phyloP scores from a whole-genome alignment of 2,113 vertebrate species.

The Sminthopsis crassicaudata region DNA sequence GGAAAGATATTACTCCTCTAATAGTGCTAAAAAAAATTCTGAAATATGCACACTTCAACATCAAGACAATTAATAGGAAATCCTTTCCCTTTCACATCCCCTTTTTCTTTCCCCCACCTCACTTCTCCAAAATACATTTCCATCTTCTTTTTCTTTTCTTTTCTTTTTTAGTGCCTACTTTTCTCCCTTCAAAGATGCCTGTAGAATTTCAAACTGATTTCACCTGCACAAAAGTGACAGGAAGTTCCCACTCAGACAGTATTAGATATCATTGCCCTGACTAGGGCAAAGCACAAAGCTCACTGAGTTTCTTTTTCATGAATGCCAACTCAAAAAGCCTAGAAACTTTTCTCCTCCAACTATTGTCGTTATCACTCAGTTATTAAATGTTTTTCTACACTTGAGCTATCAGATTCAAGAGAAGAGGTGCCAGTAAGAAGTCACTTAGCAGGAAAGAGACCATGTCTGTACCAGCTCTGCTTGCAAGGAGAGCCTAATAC shows the following conservation, averaged over 20 bases:
- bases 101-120: background rate
- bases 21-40: background rate
- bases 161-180: background rate
- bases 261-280: background rate
- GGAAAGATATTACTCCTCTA: background rate
- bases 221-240: background rate
- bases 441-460: background rate
- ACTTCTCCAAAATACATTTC: background rate
- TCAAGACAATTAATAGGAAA: background rate
- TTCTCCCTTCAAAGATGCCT: background rate
- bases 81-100: background rate
- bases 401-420: background rate
- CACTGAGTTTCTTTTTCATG: background rate
- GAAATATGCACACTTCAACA: background rate
- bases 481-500: background rate
- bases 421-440: background rate
- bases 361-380: background rate
- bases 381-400: background rate
- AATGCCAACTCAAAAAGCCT: background rate
- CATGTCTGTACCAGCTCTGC: background rate
- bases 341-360: background rate
- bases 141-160: background rate
- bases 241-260: background rate
- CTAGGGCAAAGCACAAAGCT: background rate
- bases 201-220: slow-evolving; percentile 4